Conservation (phyloP, 2,797 vertebrate species). For the Meriones psammophilus region DNA sequence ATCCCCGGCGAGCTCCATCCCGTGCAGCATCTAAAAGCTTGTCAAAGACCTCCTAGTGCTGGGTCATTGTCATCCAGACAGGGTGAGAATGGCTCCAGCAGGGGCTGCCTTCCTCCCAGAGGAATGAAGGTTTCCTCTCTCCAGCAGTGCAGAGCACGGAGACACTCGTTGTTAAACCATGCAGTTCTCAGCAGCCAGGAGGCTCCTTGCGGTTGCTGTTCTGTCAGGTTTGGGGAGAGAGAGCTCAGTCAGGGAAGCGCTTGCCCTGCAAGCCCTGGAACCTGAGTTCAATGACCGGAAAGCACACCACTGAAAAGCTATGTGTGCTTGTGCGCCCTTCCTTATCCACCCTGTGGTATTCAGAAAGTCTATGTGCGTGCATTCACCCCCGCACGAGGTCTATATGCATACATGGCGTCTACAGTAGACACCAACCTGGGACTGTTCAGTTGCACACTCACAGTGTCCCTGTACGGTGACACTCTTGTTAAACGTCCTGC, state of each 20-base stretch:
- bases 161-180: not conserved
- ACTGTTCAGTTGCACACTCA: not conserved
- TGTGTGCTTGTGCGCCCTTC: not conserved
- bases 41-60: not conserved
- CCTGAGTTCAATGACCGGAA: not conserved
- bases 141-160: not conserved
- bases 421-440: not conserved
- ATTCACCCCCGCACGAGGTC: not conserved
- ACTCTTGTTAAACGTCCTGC: not conserved
- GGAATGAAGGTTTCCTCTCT: not conserved
- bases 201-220: not conserved
- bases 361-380: not conserved
- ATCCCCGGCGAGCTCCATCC: not conserved
- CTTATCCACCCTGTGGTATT: not conserved
- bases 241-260: not conserved
- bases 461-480: not conserved
- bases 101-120: not conserved
- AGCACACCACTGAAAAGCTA: not conserved
- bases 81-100: not conserved
- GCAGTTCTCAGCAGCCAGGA: not conserved
- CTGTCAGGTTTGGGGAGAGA: not conserved
- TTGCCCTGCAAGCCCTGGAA: not conserved
- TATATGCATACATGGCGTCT: not conserved
- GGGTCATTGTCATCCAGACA: not conserved
- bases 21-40: not conserved